Evolutionary conservation across 2,888 invertebrate genomes (phyloP).

Genomic region (Aspidapion aeneum): DNA sequence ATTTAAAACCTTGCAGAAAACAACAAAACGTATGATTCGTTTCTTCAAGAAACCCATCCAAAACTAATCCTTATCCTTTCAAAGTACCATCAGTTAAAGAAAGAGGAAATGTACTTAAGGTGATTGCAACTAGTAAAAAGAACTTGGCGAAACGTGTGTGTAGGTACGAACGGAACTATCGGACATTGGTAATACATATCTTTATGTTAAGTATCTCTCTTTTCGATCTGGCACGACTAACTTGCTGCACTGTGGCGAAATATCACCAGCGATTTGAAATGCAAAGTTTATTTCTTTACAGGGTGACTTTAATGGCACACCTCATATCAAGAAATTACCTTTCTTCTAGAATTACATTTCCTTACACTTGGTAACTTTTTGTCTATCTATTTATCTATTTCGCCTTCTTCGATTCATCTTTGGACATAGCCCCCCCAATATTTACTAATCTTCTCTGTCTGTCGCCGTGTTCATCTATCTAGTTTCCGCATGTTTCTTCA

Average conservation of each 20-base stretch:
- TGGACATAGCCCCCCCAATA: too few species aligned
- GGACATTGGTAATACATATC: slow-evolving; percentile 45
- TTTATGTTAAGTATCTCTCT: slow-evolving; percentile 43
- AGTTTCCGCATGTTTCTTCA: too few species aligned
- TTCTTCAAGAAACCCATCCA: background rate
- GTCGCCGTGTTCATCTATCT: too few species aligned
- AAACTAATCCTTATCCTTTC: background rate
- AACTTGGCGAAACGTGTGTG: slow-evolving; percentile 17
- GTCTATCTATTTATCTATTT: too few species aligned
- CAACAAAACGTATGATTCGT: background rate
- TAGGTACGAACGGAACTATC: slow-evolving; percentile 36
- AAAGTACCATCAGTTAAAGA: background rate
- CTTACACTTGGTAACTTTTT: too few species aligned
- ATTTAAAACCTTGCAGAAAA: background rate
- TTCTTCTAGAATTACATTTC: too few species aligned
- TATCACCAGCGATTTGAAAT: slow-evolving; percentile 20
- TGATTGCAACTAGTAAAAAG: background rate
- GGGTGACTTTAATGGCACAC: too few species aligned
- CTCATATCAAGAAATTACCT: too few species aligned
- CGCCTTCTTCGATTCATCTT: too few species aligned
- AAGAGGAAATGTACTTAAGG: background rate
- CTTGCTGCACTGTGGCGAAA: background rate
- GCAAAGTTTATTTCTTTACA: slow-evolving; percentile 24
- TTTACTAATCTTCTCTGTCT: too few species aligned
- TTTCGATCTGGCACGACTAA: slow-evolving; percentile 44